Conservation (phyloP, 2,888 invertebrate species). For the Conus canariensis region DNA sequence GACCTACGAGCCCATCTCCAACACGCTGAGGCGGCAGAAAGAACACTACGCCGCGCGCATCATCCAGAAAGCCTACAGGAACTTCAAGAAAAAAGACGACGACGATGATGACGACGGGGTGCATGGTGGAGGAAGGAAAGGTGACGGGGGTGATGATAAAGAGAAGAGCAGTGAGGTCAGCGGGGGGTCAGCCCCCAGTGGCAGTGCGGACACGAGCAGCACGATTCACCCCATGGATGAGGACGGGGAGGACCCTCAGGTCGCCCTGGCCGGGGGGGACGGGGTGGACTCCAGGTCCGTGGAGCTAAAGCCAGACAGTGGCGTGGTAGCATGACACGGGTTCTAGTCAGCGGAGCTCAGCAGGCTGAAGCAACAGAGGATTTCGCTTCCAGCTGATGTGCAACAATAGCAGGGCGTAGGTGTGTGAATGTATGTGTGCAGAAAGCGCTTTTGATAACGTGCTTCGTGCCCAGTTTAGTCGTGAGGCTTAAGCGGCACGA, state of each 20-base stretch:
- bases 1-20: slow-evolving; percentile 95
- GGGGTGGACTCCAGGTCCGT: slow-evolving; percentile 63
- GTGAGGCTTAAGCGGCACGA: too few relatives aligned
- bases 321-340: slow-evolving; percentile 68
- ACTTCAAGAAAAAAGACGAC: slow-evolving; percentile 79
- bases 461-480: too few relatives aligned
- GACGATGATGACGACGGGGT: slow-evolving; percentile 50
- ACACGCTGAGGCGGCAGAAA: slow-evolving; percentile 95
- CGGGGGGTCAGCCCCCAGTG: slow-evolving; percentile 39
- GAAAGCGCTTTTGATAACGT: too few relatives aligned
- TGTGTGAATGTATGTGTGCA: too few relatives aligned
- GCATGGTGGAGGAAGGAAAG: neutral
- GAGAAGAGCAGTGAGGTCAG: slow-evolving; percentile 43
- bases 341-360: neutral
- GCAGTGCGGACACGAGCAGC: slow-evolving; percentile 49
- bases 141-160: neutral
- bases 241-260: slow-evolving; percentile 46
- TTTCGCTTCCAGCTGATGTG: neutral
- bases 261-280: slow-evolving; percentile 34
- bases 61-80: slow-evolving; percentile 96
- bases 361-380: neutral
- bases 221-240: slow-evolving; percentile 50
- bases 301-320: slow-evolving; percentile 73
- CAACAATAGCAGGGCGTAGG: neutral
- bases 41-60: slow-evolving; percentile 97